These are phyloP conservation scores for Alcedo atthis DNA, from an alignment of 2,797 vertebrate species.

Conservation along the genomic window DNA sequence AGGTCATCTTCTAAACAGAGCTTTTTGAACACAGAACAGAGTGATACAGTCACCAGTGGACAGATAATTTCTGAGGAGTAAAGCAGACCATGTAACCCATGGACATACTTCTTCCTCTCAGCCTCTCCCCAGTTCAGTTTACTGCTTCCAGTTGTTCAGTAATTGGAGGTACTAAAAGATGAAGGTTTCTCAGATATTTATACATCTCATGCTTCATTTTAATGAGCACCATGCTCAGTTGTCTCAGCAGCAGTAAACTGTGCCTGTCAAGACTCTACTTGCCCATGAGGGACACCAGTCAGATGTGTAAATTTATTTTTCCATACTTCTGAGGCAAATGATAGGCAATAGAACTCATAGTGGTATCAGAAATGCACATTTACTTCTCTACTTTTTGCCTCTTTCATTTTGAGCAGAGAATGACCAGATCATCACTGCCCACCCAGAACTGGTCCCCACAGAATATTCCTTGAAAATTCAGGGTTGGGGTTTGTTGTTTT, in stretches of 20 bases:
- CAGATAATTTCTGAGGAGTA: not conserved
- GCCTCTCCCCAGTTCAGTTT: not conserved
- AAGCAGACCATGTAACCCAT: not conserved
- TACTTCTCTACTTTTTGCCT: not conserved
- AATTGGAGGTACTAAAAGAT: not conserved
- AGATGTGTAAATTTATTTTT: not conserved
- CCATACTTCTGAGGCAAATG: not conserved
- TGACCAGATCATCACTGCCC: not conserved
- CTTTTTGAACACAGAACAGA: not conserved
- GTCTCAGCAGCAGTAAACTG: not conserved
- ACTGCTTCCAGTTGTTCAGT: not conserved
- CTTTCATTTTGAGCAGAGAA: not conserved
- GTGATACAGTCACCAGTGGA: not conserved
- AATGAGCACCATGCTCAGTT: rapidly evolving
- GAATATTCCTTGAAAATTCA: not conserved
- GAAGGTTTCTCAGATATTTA: not conserved
- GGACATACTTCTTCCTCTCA: not conserved
- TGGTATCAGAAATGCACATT: not conserved
- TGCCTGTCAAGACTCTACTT: not conserved
- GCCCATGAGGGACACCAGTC: not conserved
- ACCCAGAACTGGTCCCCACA: not conserved
- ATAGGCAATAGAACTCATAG: not conserved
- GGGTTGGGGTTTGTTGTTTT: not conserved
- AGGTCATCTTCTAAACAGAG: not conserved
- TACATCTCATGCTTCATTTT: not conserved